Percentiles rank a stretch among this genome's conserved stretches.
Conservation (phyloP, 2,888 invertebrate species). For the Erannis defoliaria region DNA sequence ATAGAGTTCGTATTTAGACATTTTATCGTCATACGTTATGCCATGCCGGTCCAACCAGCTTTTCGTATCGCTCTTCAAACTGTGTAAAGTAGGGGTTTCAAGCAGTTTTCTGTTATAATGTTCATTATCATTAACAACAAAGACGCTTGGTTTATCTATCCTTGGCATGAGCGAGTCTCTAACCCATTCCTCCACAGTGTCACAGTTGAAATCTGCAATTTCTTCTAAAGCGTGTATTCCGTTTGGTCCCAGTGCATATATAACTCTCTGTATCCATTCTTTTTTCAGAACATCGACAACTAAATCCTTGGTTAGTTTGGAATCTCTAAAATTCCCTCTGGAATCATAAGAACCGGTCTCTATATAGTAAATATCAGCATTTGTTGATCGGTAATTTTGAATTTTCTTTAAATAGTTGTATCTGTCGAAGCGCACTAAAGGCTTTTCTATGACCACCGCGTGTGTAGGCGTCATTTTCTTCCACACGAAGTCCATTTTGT, state of each 20-base stretch:
- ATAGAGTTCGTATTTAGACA: constrained; percentile 52
- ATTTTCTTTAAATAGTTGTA: constrained; percentile 55
- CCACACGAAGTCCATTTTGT: constrained; percentile 59
- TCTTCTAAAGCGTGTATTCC: constrained; percentile 33
- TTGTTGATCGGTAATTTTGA: constrained; percentile 27
- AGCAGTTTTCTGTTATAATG: constrained; percentile 39
- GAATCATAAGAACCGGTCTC: constrained; percentile 46
- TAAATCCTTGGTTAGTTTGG: constrained; percentile 9
- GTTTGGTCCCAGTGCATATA: constrained; percentile 46
- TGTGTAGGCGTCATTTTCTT: constrained; percentile 33
- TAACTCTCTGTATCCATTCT: constrained; percentile 35
- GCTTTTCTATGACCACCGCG: constrained; percentile 58
- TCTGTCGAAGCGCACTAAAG: constrained; percentile 56
- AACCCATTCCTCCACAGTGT: constrained; percentile 48
- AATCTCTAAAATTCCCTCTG: constrained; percentile 23
- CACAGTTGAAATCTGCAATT: constrained; percentile 32
- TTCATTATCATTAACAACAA: constrained; percentile 45
- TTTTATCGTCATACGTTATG: constrained; percentile 44
- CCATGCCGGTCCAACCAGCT: constrained; percentile 52
- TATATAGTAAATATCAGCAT: constrained; percentile 48
- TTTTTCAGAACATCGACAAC: not conserved
- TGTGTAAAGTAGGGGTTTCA: constrained; percentile 43
- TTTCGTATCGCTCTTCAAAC: constrained; percentile 45
- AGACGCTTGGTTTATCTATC: constrained; percentile 44
- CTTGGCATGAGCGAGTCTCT: constrained; percentile 36